phyloP scores from a whole-genome alignment of 2,113 vertebrate genomes.

The Marcusenius ussheri region DNA sequence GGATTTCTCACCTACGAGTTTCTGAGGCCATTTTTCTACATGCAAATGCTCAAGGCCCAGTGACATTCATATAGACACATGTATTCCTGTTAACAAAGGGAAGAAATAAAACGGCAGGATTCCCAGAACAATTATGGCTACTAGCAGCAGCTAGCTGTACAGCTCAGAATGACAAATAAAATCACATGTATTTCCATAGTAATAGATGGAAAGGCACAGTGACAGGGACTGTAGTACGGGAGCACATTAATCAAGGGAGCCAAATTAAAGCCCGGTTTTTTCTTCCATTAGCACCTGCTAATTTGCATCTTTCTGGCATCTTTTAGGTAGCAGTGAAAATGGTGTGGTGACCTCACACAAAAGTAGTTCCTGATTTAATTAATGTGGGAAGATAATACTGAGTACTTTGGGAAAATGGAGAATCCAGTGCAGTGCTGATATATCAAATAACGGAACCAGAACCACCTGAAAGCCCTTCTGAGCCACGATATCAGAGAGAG shows the following conservation, averaged over 20 bases:
- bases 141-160: background rate
- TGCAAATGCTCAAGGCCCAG: background rate
- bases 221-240: constrained; percentile 19
- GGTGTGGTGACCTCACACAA: constrained; percentile 49
- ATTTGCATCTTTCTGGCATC: background rate
- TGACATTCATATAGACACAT: background rate
- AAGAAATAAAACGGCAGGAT: background rate
- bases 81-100: background rate
- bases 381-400: constrained; percentile 72
- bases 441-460: background rate
- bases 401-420: background rate
- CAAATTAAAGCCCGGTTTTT: constrained; percentile 22
- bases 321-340: background rate
- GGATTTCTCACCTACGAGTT: background rate
- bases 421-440: background rate
- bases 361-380: constrained; percentile 61
- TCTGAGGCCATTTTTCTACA: background rate
- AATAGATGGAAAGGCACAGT: constrained; percentile 21
- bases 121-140: background rate
- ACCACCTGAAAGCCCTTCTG: background rate
- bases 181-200: constrained; percentile 36
- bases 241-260: constrained; percentile 7
- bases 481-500: background rate
- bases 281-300: background rate
- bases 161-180: background rate